These are phyloP conservation scores for Clarias magur DNA, from an alignment of 2,113 vertebrate genomes.

Conservation along the genomic window DNA sequence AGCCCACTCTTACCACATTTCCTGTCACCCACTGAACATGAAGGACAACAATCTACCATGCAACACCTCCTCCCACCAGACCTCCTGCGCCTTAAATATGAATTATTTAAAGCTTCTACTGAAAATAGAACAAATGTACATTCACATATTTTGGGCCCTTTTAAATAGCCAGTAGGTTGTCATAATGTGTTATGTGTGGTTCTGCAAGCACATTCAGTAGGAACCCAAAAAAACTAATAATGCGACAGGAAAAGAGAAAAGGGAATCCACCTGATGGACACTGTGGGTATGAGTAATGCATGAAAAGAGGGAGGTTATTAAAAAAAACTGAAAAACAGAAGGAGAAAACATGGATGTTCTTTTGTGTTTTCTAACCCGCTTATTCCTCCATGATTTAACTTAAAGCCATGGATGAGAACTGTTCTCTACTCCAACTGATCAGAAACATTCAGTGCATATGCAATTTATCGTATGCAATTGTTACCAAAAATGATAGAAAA, in stretches of 20 bases:
- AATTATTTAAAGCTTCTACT: constrained; percentile 40
- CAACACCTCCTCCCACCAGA: constrained; percentile 43
- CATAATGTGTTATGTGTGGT: neutral
- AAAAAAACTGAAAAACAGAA: constrained; percentile 1
- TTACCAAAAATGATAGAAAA: constrained; percentile 33
- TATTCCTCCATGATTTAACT: neutral
- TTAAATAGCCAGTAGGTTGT: constrained; percentile 27
- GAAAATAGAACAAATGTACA: constrained; percentile 26
- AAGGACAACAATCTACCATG: constrained; percentile 22
- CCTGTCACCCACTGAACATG: constrained; percentile 34
- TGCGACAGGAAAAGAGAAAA: constrained; percentile 42
- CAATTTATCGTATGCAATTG: constrained; percentile 30
- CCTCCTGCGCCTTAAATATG: constrained; percentile 45
- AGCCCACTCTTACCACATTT: constrained; percentile 32
- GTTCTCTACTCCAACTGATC: neutral
- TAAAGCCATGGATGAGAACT: constrained; percentile 2
- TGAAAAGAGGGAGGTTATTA: neutral
- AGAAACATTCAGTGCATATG: constrained; percentile 38
- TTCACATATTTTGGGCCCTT: constrained; percentile 16
- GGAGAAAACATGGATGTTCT: neutral
- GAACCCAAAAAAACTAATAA: constrained; percentile 12
- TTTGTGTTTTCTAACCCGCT: constrained; percentile 17
- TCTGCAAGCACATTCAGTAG: neutral
- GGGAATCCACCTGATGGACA: constrained; percentile 6
- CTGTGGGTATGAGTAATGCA: constrained; percentile 5